A percentile compares a stretch with the other conserved stretches of the same genome.
phyloP scores from a whole-genome alignment of 2,113 vertebrate genomes.

The Pantherophis guttatus region DNA sequence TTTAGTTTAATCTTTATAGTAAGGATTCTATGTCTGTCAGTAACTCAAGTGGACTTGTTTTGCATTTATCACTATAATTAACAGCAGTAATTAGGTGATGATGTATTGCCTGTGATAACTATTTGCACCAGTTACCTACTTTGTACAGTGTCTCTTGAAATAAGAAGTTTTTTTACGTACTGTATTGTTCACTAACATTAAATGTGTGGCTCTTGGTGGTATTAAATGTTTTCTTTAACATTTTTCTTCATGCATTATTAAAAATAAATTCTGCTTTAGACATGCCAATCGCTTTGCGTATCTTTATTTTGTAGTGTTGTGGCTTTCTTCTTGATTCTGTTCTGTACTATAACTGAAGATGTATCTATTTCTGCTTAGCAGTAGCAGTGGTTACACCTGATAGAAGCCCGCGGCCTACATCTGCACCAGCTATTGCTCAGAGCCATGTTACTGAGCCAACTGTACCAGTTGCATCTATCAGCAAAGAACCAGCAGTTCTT shows the following conservation, averaged over 20 bases:
- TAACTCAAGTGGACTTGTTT: neutral
- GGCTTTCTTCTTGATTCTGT: neutral
- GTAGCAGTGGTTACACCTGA: slow-evolving; percentile 83
- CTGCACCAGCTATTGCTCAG: slow-evolving; percentile 87
- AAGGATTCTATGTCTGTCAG: neutral
- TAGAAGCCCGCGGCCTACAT: slow-evolving; percentile 85
- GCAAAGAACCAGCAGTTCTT: slow-evolving; percentile 31
- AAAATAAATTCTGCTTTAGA: slow-evolving; percentile 39
- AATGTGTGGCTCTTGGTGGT: slow-evolving; percentile 56
- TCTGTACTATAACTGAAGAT: slow-evolving; percentile 14
- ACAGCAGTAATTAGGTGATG: neutral
- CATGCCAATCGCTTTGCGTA: slow-evolving; percentile 50
- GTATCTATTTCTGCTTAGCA: slow-evolving; percentile 43
- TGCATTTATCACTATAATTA: neutral
- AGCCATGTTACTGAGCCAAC: slow-evolving; percentile 72
- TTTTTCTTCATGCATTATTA: neutral
- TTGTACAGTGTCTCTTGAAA: neutral
- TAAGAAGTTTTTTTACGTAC: slow-evolving; percentile 6
- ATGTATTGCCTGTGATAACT: neutral
- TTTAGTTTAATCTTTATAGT: neutral
- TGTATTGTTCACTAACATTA: slow-evolving; percentile 36
- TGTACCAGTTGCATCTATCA: slow-evolving; percentile 50
- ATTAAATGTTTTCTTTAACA: slow-evolving; percentile 48
- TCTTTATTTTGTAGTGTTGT: slow-evolving; percentile 37
- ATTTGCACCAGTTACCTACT: neutral